phyloP scores from a whole-genome alignment of 35 echinoderm and acorn worm species.

The Patiria miniata region DNA sequence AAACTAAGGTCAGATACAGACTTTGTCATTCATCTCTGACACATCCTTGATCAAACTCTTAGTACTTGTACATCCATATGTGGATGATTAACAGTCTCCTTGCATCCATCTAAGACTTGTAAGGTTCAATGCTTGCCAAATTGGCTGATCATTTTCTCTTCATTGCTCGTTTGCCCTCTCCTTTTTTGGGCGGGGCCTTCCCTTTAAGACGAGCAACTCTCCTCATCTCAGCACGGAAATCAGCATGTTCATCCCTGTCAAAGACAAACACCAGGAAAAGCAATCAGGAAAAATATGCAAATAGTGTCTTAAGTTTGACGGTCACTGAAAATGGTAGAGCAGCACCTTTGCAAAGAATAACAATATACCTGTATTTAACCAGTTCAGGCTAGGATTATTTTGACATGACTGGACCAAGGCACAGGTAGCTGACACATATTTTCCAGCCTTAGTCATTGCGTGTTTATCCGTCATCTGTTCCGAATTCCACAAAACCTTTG shows the following conservation, averaged over 20 bases:
- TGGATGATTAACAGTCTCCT: not conserved
- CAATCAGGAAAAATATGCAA: no score
- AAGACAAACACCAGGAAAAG: no score
- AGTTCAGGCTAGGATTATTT: no score
- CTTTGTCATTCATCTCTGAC: not conserved
- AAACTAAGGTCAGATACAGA: not conserved
- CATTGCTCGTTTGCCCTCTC: constrained; percentile 97
- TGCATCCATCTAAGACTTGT: not conserved
- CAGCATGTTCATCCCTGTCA: constrained; percentile 96
- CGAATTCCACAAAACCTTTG: no score
- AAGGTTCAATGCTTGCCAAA: not conserved
- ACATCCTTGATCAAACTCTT: not conserved
- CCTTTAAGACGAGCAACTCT: constrained; percentile 79
- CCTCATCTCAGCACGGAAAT: constrained; percentile 95
- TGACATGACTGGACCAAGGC: no score
- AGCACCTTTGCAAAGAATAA: no score
- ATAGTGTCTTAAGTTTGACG: no score
- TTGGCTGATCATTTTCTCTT: constrained; percentile 80
- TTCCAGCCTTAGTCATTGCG: no score
- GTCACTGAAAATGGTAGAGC: no score
- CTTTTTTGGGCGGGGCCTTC: constrained; percentile 92
- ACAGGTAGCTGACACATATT: no score
- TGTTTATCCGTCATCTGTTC: no score
- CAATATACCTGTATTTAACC: no score
- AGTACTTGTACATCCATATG: not conserved